A percentile compares a stretch with the other conserved stretches of the same genome.
Conservation (phyloP, 2,797 vertebrate species). For the Microchirus variegatus region DNA sequence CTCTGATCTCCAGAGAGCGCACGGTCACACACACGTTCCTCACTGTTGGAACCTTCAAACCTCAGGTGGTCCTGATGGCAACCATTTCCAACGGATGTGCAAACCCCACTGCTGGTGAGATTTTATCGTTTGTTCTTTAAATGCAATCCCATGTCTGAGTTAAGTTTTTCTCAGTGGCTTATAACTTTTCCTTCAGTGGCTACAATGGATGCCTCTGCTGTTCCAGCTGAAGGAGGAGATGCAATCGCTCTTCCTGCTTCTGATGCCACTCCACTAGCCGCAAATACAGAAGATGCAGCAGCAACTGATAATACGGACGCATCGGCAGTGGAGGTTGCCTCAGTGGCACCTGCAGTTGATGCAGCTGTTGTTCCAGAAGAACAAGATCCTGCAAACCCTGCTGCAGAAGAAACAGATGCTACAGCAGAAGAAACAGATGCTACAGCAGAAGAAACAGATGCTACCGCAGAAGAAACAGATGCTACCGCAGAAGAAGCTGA, state of each 20-base stretch:
- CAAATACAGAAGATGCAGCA: constrained; percentile 39
- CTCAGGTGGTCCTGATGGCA: constrained; percentile 90
- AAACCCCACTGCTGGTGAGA: constrained; percentile 71
- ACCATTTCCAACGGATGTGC: constrained; percentile 87
- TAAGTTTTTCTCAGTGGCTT: constrained; percentile 6
- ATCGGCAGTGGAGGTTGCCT: constrained; percentile 30
- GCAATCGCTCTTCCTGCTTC: constrained; percentile 50
- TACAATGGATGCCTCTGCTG: constrained; percentile 55
- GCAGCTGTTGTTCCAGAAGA: neutral
- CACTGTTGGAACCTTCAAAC: constrained; percentile 79
- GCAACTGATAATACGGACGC: constrained; percentile 18
- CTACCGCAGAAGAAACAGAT: constrained; percentile 35
- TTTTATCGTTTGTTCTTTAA: neutral
- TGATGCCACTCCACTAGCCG: constrained; percentile 39
- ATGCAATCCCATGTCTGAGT: neutral
- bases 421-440: constrained; percentile 27
- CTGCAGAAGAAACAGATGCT: constrained; percentile 26
- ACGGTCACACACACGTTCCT: constrained; percentile 91
- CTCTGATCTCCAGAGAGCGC: constrained; percentile 87
- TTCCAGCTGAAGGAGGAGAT: constrained; percentile 50
- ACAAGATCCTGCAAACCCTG: neutral
- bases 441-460: constrained; percentile 28
- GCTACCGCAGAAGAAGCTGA: constrained; percentile 34
- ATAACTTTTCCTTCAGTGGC: constrained; percentile 28
- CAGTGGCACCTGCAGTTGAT: constrained; percentile 55